Conservation (phyloP, 2,113 vertebrate species). For the Hemiprocne comata region DNA sequence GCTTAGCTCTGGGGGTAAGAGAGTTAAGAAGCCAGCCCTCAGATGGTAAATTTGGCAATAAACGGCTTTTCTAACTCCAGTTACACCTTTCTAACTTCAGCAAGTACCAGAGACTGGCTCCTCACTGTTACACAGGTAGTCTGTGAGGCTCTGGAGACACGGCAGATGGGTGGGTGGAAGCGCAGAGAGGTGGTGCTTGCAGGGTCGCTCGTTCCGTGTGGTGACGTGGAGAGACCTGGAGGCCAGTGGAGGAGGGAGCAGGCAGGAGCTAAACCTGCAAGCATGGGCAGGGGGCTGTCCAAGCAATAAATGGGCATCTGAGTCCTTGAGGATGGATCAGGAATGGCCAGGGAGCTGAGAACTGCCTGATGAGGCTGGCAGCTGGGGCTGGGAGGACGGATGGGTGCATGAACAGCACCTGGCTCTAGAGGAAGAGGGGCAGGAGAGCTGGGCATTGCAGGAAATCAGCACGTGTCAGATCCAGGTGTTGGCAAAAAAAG, state of each 20-base stretch:
- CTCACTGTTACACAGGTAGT: not conserved
- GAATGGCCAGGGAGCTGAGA: rapidly evolving
- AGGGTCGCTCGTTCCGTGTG: rapidly evolving
- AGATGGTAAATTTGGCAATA: not conserved
- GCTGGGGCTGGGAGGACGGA: not conserved
- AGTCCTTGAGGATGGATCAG: rapidly evolving
- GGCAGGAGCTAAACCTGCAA: not conserved
- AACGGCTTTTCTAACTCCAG: not conserved
- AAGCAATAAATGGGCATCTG: not conserved
- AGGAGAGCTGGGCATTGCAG: not conserved
- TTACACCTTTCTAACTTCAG: not conserved
- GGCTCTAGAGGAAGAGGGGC: not conserved
- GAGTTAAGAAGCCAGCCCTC: not conserved
- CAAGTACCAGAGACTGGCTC: not conserved
- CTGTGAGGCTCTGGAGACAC: not conserved
- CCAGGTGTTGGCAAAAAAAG: not conserved
- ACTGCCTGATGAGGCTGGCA: not conserved
- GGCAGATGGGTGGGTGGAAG: not conserved
- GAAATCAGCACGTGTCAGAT: not conserved
- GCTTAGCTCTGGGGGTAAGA: slow-evolving; percentile 85
- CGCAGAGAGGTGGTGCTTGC: not conserved
- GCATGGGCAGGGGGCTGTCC: not conserved
- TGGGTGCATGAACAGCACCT: rapidly evolving
- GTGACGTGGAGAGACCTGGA: not conserved
- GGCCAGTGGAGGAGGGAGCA: not conserved